Evolutionary conservation across 2,113 vertebrate genomes (phyloP), one percentile per base, ranked within the genome.

Genomic region (Apodemus speciosus): DNA sequence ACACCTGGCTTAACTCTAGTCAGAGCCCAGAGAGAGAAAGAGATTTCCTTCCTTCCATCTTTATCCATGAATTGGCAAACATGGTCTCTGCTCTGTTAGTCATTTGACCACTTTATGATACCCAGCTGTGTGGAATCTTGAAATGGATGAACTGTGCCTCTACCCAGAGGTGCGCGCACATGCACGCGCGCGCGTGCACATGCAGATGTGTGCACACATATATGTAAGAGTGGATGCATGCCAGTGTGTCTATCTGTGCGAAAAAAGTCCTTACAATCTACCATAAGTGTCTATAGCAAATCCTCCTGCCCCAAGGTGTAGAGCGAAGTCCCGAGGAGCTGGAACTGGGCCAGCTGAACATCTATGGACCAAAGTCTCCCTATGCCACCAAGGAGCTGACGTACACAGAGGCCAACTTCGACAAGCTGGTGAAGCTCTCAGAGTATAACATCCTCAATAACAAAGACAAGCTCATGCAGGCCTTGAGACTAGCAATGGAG

Each of bases 381-480:
- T 98, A 98, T 1, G 94, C 96, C 93, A 98, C 98, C 96, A 98
- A 97, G 90, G 95, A 98, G 0, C 96, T 98, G 90, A 98, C 97
- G 0, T 98, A 98, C 60, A 97, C 97, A 0, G 98, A 98, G 0
- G 97, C 96, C 0, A 96, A 97, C 93, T 98, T 98, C 2, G 66
- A 95, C 84, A 97, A 97, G 89, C 90, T 98, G 95, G 96, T 98
- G 90, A 98, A 98, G 8, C 98, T 98, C 87, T 97, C 97, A 0
- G 98, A 98, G 96, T 98, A 98, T 94, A 98, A 98, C 77, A 53
- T 98, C 96, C 93, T 98, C 93, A 98, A 98, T 93, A 98, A 98
- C 87, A 95, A 97, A 0, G 94, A 98, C 89, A 94, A 56, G 35
- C 98, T 98, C 86, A 96, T 97, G 60, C 97, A 98, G 79, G 98